Conservation (phyloP, 2,113 vertebrate genomes). For the Macrotis lagotis region DNA sequence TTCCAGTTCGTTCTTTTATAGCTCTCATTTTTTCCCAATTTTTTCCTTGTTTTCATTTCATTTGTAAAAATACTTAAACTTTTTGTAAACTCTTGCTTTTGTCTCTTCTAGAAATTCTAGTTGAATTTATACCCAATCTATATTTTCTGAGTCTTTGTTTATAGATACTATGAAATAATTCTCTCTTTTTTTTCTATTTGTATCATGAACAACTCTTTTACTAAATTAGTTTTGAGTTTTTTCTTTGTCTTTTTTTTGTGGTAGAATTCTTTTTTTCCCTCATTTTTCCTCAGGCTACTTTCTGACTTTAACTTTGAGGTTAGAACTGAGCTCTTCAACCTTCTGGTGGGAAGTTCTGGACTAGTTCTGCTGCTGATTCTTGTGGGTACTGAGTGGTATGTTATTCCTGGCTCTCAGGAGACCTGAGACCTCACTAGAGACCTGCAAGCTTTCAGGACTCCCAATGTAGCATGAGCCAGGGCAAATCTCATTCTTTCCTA, state of each 20-base stretch:
- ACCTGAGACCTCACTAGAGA: background rate
- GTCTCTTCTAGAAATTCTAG: background rate
- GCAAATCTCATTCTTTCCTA: background rate
- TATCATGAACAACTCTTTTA: background rate
- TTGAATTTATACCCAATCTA: background rate
- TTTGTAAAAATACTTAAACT: background rate
- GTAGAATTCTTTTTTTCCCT: background rate
- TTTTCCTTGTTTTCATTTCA: background rate
- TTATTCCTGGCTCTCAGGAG: background rate
- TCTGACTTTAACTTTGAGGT: background rate
- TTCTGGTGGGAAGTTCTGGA: background rate
- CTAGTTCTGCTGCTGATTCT: background rate
- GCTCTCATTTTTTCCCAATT: background rate
- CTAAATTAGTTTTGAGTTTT: background rate
- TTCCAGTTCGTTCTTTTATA: background rate
- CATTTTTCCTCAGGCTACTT: background rate
- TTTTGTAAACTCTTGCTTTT: background rate
- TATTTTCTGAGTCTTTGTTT: background rate
- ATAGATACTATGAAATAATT: background rate
- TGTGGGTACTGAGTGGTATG: background rate
- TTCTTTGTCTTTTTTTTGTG: background rate
- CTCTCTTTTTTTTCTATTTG: background rate
- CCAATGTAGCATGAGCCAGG: background rate
- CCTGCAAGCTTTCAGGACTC: background rate
- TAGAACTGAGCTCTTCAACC: background rate